These are phyloP conservation scores for Phoxinus dragarum DNA, from an alignment of 2,797 vertebrate genomes.

Conservation along the genomic window DNA sequence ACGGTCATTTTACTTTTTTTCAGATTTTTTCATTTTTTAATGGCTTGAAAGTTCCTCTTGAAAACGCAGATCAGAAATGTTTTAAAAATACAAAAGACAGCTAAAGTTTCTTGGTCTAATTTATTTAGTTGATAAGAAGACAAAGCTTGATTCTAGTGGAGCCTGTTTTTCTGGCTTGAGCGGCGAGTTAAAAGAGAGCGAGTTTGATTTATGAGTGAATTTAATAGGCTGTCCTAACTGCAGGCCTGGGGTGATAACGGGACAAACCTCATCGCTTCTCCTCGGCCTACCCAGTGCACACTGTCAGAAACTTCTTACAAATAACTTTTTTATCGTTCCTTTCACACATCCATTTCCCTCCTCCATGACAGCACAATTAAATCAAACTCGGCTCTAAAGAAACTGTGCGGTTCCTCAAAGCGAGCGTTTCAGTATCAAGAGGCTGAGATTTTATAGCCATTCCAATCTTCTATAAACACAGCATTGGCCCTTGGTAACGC, in stretches of 20 bases:
- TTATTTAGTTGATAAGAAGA: neutral
- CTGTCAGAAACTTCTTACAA: conserved; percentile 10
- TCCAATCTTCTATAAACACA: conserved; percentile 38
- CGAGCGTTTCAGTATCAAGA: neutral
- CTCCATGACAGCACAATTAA: conserved; percentile 38
- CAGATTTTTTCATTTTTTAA: accelerated
- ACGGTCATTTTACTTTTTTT: neutral
- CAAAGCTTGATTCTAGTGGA: neutral
- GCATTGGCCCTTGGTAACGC: conserved; percentile 9
- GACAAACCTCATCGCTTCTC: neutral
- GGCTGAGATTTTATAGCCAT: conserved; percentile 32
- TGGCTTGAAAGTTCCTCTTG: neutral
- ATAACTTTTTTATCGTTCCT: conserved; percentile 25
- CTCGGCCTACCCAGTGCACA: neutral
- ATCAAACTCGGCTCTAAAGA: conserved; percentile 39
- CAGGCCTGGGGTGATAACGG: conserved; percentile 9
- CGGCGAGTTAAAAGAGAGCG: neutral
- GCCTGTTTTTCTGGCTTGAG: neutral
- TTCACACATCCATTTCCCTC: conserved; percentile 37
- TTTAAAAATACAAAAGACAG: conserved; percentile 1
- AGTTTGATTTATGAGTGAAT: conserved; percentile 18
- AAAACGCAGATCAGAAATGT: neutral
- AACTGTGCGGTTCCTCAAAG: neutral
- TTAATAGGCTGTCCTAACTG: conserved; percentile 11
- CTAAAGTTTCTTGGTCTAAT: neutral